A percentile compares a stretch with the other conserved stretches of the same genome.
Conservation (phyloP, 2,797 vertebrate species). For the Tiaroga cobitis region DNA sequence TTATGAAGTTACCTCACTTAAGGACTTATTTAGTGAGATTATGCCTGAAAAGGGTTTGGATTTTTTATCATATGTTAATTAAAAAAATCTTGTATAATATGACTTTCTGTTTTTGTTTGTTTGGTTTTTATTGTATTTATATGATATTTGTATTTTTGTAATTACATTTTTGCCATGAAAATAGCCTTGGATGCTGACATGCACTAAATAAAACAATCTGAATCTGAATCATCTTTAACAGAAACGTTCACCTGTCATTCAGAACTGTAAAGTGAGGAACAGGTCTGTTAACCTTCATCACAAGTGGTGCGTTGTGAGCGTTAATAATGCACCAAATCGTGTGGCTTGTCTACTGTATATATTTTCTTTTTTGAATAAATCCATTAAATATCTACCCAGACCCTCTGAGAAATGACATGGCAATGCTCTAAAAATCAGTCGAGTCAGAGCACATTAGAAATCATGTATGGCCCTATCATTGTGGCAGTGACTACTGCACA, state of each 20-base stretch:
- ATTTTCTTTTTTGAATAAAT: not conserved
- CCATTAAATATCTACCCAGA: not conserved
- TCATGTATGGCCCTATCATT: not conserved
- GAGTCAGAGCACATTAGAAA: not conserved
- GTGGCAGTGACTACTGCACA: not conserved
- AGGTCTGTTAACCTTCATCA: not conserved
- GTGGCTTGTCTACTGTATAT: not conserved
- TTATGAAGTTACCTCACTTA: too few relatives aligned
- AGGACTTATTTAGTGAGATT: too few relatives aligned
- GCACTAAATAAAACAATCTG: too few relatives aligned
- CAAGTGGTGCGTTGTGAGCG: too few relatives aligned
- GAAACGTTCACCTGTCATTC: not conserved
- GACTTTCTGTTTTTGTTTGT: too few relatives aligned
- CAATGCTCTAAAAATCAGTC: not conserved
- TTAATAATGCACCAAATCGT: not conserved
- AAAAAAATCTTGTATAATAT: too few relatives aligned
- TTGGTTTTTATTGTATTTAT: too few relatives aligned
- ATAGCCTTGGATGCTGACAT: too few relatives aligned
- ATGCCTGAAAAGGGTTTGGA: too few relatives aligned
- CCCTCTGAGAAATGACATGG: not conserved
- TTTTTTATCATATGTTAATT: too few relatives aligned
- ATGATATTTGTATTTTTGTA: too few relatives aligned
- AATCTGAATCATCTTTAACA: not conserved
- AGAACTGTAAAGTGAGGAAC: not conserved
- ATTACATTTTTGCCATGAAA: too few relatives aligned